Evolutionary conservation across 2,113 vertebrate species (phyloP).

Genomic region (Apus apus): DNA sequence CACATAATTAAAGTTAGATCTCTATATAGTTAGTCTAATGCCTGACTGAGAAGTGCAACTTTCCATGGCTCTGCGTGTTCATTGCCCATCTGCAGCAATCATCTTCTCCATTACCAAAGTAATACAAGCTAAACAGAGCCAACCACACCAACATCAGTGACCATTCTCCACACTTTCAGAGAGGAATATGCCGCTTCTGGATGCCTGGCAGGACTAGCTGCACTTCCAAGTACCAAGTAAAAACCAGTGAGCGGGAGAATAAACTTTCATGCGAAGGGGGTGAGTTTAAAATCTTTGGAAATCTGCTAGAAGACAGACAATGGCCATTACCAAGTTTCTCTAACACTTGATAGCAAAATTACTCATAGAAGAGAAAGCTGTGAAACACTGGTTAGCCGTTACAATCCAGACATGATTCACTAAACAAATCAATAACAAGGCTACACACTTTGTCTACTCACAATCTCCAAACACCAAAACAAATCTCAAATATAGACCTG

Average conservation of each 20-base stretch:
- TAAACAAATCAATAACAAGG: not conserved
- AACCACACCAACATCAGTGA: accelerated
- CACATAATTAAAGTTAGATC: not conserved
- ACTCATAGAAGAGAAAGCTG: not conserved
- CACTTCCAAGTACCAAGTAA: not conserved
- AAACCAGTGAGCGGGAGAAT: not conserved
- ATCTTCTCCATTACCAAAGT: not conserved
- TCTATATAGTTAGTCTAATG: accelerated
- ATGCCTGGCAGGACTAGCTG: not conserved
- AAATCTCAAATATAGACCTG: not conserved
- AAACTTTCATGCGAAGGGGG: not conserved
- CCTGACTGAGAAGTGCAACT: accelerated
- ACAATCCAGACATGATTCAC: not conserved
- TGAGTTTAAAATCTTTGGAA: not conserved
- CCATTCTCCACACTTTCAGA: not conserved
- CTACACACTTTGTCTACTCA: not conserved
- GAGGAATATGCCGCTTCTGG: not conserved
- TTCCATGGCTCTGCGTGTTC: not conserved
- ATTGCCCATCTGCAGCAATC: not conserved
- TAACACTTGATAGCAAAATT: not conserved
- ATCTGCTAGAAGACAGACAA: not conserved
- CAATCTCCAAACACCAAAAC: not conserved
- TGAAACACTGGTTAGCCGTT: not conserved
- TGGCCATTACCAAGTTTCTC: not conserved
- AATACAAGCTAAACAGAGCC: not conserved